Evolutionary conservation across 2,113 vertebrate genomes (phyloP).

Genomic region (Clarias macrocephalus): DNA sequence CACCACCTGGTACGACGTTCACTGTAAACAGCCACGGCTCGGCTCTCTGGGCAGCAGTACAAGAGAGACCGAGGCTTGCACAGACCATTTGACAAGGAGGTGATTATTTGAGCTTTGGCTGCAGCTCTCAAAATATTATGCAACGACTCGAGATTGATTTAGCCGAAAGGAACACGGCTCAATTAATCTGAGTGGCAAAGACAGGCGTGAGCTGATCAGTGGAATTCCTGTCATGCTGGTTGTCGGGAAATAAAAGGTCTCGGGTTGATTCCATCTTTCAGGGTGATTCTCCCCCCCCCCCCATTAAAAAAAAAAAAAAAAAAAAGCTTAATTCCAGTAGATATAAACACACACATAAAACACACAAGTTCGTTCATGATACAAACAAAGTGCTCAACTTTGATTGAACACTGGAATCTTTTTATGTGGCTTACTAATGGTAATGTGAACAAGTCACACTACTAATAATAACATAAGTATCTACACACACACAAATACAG

Average conservation of each 20-base stretch:
- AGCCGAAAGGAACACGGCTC: constrained; percentile 53
- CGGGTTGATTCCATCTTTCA: constrained; percentile 22
- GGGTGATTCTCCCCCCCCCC: not conserved
- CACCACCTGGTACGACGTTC: constrained; percentile 54
- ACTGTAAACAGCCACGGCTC: constrained; percentile 63
- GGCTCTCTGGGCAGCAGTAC: constrained; percentile 57
- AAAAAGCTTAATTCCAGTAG: not conserved
- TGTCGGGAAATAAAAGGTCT: constrained; percentile 26
- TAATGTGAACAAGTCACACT: not conserved
- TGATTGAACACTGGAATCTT: not conserved
- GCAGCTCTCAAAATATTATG: constrained; percentile 60
- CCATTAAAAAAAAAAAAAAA: too few relatives aligned
- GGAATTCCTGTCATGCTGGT: constrained; percentile 21
- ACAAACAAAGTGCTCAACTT: not conserved
- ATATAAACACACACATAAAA: constrained; percentile 1
- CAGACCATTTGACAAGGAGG: constrained; percentile 59
- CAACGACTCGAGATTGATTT: constrained; percentile 67
- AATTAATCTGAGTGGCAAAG: constrained; percentile 31
- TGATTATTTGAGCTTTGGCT: constrained; percentile 68
- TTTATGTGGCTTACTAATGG: not conserved
- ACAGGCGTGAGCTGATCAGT: constrained; percentile 39
- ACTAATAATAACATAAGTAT: not conserved
- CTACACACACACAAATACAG: not conserved
- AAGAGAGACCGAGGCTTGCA: constrained; percentile 46
- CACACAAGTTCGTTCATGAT: constrained; percentile 18